Base-by-base conservation (phyloP, 2,113 vertebrate genomes). In the Pterophyllum scalare region DNA sequence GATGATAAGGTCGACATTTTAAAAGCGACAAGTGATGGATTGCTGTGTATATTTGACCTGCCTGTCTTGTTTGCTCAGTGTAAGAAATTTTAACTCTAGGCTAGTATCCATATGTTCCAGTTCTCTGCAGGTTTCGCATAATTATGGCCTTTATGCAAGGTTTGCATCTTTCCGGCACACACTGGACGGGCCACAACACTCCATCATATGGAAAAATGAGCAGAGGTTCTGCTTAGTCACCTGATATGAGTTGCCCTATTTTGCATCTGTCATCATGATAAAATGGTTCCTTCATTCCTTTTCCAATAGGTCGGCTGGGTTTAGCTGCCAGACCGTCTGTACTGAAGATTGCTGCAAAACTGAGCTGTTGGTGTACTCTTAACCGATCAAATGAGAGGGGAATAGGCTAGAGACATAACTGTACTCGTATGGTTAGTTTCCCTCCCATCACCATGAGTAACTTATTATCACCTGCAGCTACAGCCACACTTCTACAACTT, bases 181-280 rank as follows among this genome's bases (percentile, higher is more conserved):
- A 3, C 17, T 31, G 26, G 58, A 77, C 11, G 12, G 33, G 22
- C 3, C 35, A 58, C 43, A 31, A 35, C 52, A 72, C 82, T 38
- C 76, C 22, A 15, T 72, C 14, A 2, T 35, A 76, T 59, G 52
- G 77, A 83, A 79, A 78, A 80, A 87, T 75, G 43, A 87, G 77
- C 28, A 59, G 88, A 72, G 77, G 77, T 81, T 84, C 75, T 86
- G 82, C 87, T 67, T 57, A 61, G 72, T 86, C 79, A 85, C 85
- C 70, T 87, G 86, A 78, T 77, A 83, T 52, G 33, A 83, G 81
- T 92, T 87, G 86, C 54, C 40, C 56, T 88, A 54, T 77, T 85
- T 62, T 79, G 20, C 46, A n/a, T 83, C 83, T 67, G 80, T 86
- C 79, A 64, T 85, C 43, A 14, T 85, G 77, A 79, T 78, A 60